These are phyloP conservation scores for Echeneis naucrates DNA, from an alignment of 2,797 vertebrate species.

Conservation along the genomic window DNA sequence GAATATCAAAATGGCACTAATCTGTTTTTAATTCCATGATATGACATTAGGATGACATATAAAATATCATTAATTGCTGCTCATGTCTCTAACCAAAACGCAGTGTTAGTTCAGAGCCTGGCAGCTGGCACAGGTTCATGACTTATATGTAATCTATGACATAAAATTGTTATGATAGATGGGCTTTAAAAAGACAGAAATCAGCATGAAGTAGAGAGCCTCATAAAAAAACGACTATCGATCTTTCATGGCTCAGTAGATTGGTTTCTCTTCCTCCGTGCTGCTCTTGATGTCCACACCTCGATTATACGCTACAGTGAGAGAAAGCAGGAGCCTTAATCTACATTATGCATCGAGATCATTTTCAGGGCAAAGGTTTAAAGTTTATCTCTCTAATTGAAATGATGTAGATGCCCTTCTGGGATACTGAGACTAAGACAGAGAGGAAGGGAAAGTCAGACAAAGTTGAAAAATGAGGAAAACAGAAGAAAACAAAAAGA, in stretches of 20 bases:
- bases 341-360: constrained; percentile 2
- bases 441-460: constrained; percentile 16
- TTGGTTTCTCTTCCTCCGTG: too few species aligned
- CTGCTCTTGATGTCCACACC: neutral
- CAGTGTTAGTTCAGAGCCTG: too few species aligned
- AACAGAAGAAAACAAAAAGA: constrained; percentile 35
- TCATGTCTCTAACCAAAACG: constrained; percentile 14
- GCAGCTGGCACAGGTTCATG: constrained; percentile 1
- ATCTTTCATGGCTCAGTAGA: constrained; percentile 5
- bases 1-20: constrained; percentile 19
- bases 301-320: neutral
- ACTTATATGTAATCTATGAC: constrained; percentile 15
- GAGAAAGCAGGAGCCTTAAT: neutral
- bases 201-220: neutral
- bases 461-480: constrained; percentile 35
- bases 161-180: constrained; percentile 24
- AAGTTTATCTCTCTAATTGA: constrained; percentile 55
- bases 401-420: constrained; percentile 21
- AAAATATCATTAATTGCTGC: neutral
- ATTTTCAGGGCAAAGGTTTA: constrained; percentile 19
- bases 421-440: neutral
- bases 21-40: constrained; percentile 13
- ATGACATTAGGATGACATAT: neutral
- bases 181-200: constrained; percentile 20
- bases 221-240: constrained; percentile 2